Evolutionary conservation across 2,888 invertebrate species (phyloP).

Genomic region (Melanargia galathea): DNA sequence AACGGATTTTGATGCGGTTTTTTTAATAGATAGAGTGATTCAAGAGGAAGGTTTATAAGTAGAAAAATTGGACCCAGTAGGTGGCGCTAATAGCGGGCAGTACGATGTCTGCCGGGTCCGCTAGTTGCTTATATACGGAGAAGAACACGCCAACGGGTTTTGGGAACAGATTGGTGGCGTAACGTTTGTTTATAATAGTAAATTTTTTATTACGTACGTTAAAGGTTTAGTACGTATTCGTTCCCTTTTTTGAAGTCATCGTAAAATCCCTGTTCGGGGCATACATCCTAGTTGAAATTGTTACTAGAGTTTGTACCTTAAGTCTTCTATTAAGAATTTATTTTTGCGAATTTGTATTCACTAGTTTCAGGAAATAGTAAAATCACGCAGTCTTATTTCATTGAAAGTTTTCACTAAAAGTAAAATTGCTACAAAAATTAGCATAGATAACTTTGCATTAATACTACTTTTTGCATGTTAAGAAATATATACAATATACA

Average conservation of each 20-base stretch:
- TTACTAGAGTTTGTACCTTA: not conserved
- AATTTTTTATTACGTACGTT: constrained; percentile 25
- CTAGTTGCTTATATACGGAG: too few species aligned
- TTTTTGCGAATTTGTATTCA: not conserved
- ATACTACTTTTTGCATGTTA: too few species aligned
- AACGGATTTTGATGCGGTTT: too few species aligned
- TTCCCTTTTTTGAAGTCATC: constrained; percentile 21
- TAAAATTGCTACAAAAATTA: not conserved
- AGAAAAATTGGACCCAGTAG: too few species aligned
- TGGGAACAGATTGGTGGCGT: constrained; percentile 9
- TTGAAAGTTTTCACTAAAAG: constrained; percentile 1
- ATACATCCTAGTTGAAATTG: not conserved
- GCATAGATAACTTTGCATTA: too few species aligned
- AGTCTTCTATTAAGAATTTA: not conserved
- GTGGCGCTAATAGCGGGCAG: too few species aligned
- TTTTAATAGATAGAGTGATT: too few species aligned
- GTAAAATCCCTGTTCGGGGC: constrained; percentile 28
- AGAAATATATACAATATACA: too few species aligned
- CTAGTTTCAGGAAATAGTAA: constrained; percentile 10
- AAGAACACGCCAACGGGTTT: not conserved
- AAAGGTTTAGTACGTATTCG: constrained; percentile 20
- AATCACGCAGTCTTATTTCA: constrained; percentile 5
- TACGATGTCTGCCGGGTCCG: too few species aligned
- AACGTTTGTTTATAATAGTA: constrained; percentile 31
- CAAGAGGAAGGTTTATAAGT: too few species aligned